Conservation (phyloP, 2,888 invertebrate genomes). For the Patella pellucida region DNA sequence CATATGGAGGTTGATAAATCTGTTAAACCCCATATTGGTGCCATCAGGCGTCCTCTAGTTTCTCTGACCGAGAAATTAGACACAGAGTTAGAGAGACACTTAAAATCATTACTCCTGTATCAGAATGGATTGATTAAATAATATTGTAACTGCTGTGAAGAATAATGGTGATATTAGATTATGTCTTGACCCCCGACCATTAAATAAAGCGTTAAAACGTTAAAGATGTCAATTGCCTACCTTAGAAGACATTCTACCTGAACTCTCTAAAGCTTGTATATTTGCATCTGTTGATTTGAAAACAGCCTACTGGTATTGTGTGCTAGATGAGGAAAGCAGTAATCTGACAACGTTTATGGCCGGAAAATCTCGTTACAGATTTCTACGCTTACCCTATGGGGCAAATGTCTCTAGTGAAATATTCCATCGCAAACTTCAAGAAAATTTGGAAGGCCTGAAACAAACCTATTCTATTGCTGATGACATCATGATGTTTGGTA, state of each 20-base stretch:
- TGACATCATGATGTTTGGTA: constrained; percentile 36
- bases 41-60: no score
- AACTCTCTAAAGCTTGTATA: constrained; percentile 18
- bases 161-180: constrained; percentile 16
- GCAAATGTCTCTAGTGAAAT: constrained; percentile 29
- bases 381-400: constrained; percentile 34
- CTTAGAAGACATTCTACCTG: constrained; percentile 21
- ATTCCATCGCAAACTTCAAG: constrained; percentile 28
- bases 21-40: no score
- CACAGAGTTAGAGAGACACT: no score
- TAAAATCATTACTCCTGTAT: no score
- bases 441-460: constrained; percentile 29
- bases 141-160: constrained; percentile 24
- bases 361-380: constrained; percentile 11
- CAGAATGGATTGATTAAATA: constrained; percentile 24
- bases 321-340: constrained; percentile 27
- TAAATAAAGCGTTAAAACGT: constrained; percentile 30
- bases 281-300: constrained; percentile 27
- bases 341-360: constrained; percentile 25
- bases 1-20: no score
- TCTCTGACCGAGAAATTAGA: no score
- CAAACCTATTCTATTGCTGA: constrained; percentile 34
- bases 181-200: constrained; percentile 24
- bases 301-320: constrained; percentile 24
- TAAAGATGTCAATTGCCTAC: constrained; percentile 19